Conservation (phyloP, 2,113 vertebrate species). For the Solea solea region DNA sequence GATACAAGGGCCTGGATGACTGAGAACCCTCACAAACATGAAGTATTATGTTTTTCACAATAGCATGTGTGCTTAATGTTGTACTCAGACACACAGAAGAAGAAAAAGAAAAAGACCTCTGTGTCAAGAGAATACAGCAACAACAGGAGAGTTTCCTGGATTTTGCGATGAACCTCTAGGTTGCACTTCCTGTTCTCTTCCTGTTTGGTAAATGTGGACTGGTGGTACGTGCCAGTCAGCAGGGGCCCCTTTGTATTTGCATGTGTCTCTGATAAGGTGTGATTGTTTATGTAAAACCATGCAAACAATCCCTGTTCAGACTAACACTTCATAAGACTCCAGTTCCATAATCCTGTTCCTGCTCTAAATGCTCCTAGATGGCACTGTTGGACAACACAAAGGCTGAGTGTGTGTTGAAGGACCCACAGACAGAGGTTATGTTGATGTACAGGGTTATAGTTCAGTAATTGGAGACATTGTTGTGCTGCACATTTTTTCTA, state of each 20-base stretch:
- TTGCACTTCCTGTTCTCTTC: constrained; percentile 43
- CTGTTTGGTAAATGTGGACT: constrained; percentile 22
- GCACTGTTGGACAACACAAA: constrained; percentile 64
- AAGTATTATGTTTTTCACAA: not conserved
- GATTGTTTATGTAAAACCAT: constrained; percentile 9
- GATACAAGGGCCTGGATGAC: too few relatives aligned
- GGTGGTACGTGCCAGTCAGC: constrained; percentile 16
- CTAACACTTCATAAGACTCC: not conserved
- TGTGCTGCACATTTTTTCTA: constrained; percentile 6
- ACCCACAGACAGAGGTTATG: constrained; percentile 2
- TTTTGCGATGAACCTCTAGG: constrained; percentile 1
- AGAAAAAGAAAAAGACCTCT: not conserved
- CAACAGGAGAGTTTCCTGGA: constrained; percentile 42
- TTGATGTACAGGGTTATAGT: constrained; percentile 15
- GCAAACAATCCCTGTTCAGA: too few relatives aligned
- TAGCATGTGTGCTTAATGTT: not conserved
- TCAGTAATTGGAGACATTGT: constrained; percentile 4
- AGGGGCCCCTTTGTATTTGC: not conserved
- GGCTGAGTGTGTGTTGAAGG: not conserved
- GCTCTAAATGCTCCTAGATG: constrained; percentile 55
- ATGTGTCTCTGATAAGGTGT: not conserved
- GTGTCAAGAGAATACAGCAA: constrained; percentile 1
- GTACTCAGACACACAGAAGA: not conserved
- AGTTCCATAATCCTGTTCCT: constrained; percentile 11
- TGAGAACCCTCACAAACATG: too few relatives aligned